Conservation (phyloP, 2,888 invertebrate species). For the Acanthacorydalis orientalis region DNA sequence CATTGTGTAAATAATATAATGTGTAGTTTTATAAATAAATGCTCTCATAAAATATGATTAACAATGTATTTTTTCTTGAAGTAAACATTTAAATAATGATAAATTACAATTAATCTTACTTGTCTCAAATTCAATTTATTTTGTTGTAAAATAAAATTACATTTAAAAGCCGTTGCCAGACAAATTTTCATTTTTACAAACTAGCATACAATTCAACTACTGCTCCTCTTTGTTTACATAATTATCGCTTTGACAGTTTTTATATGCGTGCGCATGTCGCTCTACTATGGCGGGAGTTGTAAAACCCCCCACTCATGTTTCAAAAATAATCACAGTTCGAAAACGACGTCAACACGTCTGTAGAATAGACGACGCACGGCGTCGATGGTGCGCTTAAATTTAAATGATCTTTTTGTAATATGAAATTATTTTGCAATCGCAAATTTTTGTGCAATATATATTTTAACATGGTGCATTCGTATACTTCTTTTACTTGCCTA, state of each 20-base stretch:
- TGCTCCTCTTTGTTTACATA: too few relatives aligned
- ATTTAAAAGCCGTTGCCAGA: not conserved
- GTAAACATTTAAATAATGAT: too few relatives aligned
- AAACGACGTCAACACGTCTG: not conserved
- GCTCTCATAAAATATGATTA: too few relatives aligned
- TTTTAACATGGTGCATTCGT: not conserved
- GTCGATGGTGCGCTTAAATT: not conserved
- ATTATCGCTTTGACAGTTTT: not conserved
- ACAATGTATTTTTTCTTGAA: too few relatives aligned
- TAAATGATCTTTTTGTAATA: not conserved
- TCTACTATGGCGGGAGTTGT: constrained; percentile 17
- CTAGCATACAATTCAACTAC: too few relatives aligned
- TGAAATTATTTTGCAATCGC: not conserved
- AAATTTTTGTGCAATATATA: not conserved
- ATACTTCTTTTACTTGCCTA: not conserved
- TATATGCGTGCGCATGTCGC: not conserved
- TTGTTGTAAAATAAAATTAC: too few relatives aligned
- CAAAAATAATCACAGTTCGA: constrained; percentile 20
- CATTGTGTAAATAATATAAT: too few relatives aligned
- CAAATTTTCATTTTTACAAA: not conserved
- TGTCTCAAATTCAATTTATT: too few relatives aligned
- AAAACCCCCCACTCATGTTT: constrained; percentile 20
- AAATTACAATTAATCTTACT: too few relatives aligned
- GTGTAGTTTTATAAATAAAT: too few relatives aligned
- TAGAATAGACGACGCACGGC: not conserved